phyloP scores from a whole-genome alignment of 2,797 vertebrate genomes.

The Otolemur crassicaudatus region DNA sequence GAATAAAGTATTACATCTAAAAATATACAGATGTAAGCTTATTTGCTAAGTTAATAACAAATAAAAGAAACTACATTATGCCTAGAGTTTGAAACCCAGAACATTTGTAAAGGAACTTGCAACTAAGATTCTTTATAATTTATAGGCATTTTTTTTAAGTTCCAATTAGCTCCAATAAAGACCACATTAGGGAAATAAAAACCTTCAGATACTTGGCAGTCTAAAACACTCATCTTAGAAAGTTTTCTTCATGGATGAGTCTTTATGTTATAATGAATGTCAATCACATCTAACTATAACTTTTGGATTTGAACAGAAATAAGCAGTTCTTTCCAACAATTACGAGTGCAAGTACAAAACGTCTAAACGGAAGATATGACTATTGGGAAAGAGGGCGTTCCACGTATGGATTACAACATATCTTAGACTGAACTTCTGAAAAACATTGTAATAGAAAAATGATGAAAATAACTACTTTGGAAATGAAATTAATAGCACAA shows the following conservation, averaged over 20 bases:
- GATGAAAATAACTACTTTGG: constrained; percentile 23
- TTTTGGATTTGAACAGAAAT: neutral
- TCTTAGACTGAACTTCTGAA: neutral
- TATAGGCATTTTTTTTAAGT: neutral
- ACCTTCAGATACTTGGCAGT: neutral
- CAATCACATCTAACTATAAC: neutral
- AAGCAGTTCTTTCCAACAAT: neutral
- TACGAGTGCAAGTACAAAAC: neutral
- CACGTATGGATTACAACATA: neutral
- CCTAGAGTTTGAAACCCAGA: neutral
- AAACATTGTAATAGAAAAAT: constrained; percentile 43
- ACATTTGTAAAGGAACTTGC: neutral
- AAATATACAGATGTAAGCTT: neutral
- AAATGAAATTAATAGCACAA: constrained; percentile 17
- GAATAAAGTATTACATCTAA: neutral
- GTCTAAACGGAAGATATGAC: neutral
- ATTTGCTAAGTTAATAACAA: neutral
- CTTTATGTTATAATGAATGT: neutral
- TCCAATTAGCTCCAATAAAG: neutral
- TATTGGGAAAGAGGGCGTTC: neutral
- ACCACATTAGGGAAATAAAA: neutral
- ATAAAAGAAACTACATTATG: neutral
- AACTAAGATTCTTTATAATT: constrained; percentile 12
- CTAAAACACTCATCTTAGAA: neutral
- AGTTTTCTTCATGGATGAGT: constrained; percentile 29